Conservation (phyloP, 2,888 invertebrate species). For the Lamellibrachia satsuma region DNA sequence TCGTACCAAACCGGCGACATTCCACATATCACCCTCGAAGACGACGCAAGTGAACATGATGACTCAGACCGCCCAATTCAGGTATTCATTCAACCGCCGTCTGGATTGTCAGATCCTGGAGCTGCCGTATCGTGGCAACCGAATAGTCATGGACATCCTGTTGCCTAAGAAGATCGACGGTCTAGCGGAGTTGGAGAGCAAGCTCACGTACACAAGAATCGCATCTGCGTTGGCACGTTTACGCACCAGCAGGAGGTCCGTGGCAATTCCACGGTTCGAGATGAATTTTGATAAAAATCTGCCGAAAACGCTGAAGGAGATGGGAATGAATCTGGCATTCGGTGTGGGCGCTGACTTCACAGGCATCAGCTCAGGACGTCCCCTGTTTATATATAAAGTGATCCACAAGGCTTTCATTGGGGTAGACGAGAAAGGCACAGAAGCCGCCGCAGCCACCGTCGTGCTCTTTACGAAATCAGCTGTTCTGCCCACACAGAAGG, state of each 20-base stretch:
- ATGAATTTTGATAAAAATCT: constrained; percentile 47
- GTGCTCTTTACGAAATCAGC: neutral
- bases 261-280: constrained; percentile 48
- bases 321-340: constrained; percentile 54
- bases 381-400: constrained; percentile 44
- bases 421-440: constrained; percentile 61
- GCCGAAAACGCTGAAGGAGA: constrained; percentile 40
- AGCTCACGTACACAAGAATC: constrained; percentile 30
- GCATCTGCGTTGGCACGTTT: too few species aligned
- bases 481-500: too few species aligned
- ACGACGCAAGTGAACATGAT: constrained; percentile 32
- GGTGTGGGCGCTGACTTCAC: constrained; percentile 50
- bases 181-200: constrained; percentile 40
- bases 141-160: constrained; percentile 40
- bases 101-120: constrained; percentile 43
- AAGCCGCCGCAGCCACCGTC: constrained; percentile 58
- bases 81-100: constrained; percentile 32
- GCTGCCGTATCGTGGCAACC: neutral
- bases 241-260: too few species aligned
- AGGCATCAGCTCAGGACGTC: constrained; percentile 45
- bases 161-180: constrained; percentile 42
- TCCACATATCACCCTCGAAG: constrained; percentile 40
- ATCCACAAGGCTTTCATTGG: constrained; percentile 61
- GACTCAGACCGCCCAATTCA: constrained; percentile 38
- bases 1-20: constrained; percentile 38